Evolutionary conservation across 2,113 vertebrate genomes (phyloP), one percentile per base, ranked within the genome.

Genomic region (Nicator chloris): DNA sequence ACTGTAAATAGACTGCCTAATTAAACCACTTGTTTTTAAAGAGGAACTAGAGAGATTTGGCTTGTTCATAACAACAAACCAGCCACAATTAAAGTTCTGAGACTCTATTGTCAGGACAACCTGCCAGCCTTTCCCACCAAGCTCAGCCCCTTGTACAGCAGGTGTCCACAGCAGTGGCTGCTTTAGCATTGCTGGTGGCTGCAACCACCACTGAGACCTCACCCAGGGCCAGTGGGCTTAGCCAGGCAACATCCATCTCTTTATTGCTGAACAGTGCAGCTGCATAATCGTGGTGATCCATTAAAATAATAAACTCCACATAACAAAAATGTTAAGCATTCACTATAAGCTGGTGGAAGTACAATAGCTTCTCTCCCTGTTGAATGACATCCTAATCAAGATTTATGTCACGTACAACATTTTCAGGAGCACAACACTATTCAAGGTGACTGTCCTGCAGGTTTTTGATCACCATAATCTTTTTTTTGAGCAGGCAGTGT

Each of bases 231-330:
- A 28, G 44, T 7, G 64, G 90, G 61, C 66, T 90, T 37, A 78
- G 18, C 85, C 91, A 95, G 70, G 68, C 81, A 93, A 87, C 11
- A 57, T 75, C 79, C 50, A 17, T 37, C 59, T 90, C 90, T 93
- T 84, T 83, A 95, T n/a, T 80, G 80, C 81, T 82, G 54, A 89
- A 40, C 27, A 82, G 53, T 86, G 72, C 75, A 66, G 68, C 68
- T 85, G 86, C 60, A 76, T 86, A 92, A 92, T 79, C 88, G 49
- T 30, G 56, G 81, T 45, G 39, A 88, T 85, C 93, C 90, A 93
- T 91, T 95, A 88, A 88, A 93, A 97, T 94, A 95, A 91, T 94
- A 95, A 96, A 91, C 39, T 75, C 59, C 37, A 73, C 51, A 57
- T 66, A 75, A 90, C 70, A 91, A 91, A 94, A 88, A 44, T 13